phyloP scores from a whole-genome alignment of 2,888 invertebrate genomes.

The Eueremaeus valkanovi region DNA sequence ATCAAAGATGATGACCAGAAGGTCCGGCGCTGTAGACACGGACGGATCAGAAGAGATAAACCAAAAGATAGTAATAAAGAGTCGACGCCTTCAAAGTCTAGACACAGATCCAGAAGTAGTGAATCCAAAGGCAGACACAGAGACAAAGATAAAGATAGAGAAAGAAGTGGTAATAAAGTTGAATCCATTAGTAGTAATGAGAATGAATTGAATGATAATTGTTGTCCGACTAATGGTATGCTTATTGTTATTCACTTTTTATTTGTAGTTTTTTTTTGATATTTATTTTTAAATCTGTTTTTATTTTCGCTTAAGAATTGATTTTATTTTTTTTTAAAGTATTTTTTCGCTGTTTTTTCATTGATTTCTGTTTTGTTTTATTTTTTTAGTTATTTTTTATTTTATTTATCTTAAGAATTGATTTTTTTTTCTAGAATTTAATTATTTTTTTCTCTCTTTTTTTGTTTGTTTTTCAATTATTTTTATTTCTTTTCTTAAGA shows the following conservation, averaged over 20 bases:
- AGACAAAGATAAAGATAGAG: background rate
- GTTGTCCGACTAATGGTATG: background rate
- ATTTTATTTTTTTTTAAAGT: too few species aligned
- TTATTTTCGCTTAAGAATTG: background rate
- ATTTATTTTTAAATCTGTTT: background rate
- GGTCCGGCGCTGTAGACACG: conserved; percentile 35
- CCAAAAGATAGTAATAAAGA: background rate
- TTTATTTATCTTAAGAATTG: background rate
- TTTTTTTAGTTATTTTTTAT: background rate
- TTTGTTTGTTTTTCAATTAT: background rate
- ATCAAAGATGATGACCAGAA: conserved; percentile 56
- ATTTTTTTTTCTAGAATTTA: background rate
- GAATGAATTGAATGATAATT: background rate
- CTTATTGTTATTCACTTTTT: background rate
- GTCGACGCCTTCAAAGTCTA: background rate
- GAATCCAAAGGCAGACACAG: background rate
- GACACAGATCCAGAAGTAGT: background rate
- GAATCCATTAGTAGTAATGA: background rate
- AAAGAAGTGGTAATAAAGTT: background rate
- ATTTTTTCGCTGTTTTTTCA: background rate
- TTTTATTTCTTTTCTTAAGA: background rate
- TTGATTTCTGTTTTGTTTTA: background rate
- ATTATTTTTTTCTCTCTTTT: background rate
- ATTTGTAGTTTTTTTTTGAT: background rate
- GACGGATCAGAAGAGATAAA: conserved; percentile 1